phyloP scores from a whole-genome alignment of 2,888 invertebrate species.

The Tineola bisselliella region DNA sequence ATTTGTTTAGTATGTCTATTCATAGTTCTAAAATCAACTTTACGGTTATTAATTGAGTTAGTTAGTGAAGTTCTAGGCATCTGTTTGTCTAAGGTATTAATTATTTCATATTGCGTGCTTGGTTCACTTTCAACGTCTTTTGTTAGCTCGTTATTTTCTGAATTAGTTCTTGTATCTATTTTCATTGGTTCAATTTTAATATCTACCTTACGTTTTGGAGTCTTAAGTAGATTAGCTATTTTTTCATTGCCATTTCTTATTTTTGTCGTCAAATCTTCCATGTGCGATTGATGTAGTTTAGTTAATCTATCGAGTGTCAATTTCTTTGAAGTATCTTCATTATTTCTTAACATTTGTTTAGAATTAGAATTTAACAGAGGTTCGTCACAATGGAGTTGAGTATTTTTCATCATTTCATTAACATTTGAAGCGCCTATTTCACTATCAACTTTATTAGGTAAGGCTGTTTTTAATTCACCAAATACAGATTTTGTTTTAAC shows the following conservation, averaged over 20 bases:
- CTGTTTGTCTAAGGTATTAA: background rate
- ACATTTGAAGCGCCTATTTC: background rate
- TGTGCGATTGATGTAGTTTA: background rate
- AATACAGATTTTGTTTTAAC: background rate
- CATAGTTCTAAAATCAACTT: too few species aligned
- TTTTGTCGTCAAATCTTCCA: background rate
- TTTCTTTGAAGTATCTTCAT: background rate
- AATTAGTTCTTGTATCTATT: background rate
- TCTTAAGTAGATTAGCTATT: background rate
- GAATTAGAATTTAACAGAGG: background rate
- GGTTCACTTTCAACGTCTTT: background rate
- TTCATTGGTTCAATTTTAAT: constrained; percentile 6
- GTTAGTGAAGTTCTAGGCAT: background rate
- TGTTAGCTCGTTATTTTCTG: background rate
- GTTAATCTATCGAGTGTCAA: background rate
- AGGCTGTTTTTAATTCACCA: background rate
- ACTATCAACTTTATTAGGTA: background rate
- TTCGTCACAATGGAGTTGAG: background rate
- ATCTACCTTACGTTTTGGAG: background rate
- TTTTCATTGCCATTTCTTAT: background rate
- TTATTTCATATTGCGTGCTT: background rate
- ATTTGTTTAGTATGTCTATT: too few species aligned
- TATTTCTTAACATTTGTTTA: background rate
- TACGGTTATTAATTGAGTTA: too few species aligned
- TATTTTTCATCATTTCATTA: background rate